Conservation (phyloP, 2,888 invertebrate species). For the Aproaerema taeniolella region DNA sequence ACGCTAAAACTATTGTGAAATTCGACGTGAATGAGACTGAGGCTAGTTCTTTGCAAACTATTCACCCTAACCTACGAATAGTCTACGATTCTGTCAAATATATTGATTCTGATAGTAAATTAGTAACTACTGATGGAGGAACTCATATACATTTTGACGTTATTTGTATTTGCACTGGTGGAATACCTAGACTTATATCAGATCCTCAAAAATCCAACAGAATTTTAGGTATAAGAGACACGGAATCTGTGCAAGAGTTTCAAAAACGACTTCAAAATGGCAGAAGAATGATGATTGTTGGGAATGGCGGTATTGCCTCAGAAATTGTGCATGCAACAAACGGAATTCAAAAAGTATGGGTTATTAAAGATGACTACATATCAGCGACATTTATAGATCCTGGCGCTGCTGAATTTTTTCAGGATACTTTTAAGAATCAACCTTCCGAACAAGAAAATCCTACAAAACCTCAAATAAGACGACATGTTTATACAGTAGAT, state of each 20-base stretch:
- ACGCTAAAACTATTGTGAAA: constrained; percentile 88
- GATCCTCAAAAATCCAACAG: constrained; percentile 76
- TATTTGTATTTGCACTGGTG: constrained; percentile 95
- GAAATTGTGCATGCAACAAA: constrained; percentile 94
- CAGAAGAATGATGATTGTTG: constrained; percentile 88
- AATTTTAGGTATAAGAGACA: constrained; percentile 94
- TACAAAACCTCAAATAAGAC: constrained; percentile 62
- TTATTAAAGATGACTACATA: constrained; percentile 94
- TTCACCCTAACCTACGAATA: constrained; percentile 81
- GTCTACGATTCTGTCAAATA: constrained; percentile 80
- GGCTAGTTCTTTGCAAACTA: constrained; percentile 74
- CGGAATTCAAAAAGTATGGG: constrained; percentile 93
- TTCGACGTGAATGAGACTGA: constrained; percentile 91
- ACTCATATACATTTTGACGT: constrained; percentile 82
- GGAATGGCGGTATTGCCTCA: constrained; percentile 99
- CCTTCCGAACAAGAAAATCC: constrained; percentile 24
- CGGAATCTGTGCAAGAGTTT: constrained; percentile 92
- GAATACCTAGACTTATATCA: constrained; percentile 86
- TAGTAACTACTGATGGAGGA: constrained; percentile 74
- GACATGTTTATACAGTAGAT: constrained; percentile 83
- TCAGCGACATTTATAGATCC: constrained; percentile 97
- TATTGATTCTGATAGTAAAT: constrained; percentile 74
- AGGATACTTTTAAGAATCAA: constrained; percentile 57
- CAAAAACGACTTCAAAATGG: constrained; percentile 82
- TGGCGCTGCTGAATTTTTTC: constrained; percentile 96